Evolutionary conservation across 2,113 vertebrate genomes (phyloP), one percentile per base, ranked within the genome.

Genomic region (Phalacrocorax brasilianus): DNA sequence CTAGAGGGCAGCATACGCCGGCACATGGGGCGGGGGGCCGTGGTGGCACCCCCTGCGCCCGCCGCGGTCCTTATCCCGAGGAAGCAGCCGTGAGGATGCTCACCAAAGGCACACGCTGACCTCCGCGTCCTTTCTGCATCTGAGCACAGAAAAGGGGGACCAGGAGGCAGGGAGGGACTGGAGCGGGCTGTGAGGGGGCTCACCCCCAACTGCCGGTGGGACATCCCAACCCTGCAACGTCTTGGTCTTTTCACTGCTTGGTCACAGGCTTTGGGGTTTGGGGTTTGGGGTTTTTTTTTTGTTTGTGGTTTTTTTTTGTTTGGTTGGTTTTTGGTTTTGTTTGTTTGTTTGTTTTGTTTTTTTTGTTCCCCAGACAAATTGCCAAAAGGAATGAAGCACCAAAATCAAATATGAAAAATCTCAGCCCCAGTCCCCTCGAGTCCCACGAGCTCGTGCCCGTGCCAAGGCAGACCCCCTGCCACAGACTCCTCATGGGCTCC

Each of bases 1-100:
- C 93, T 92, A 97, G 98, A 96, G 98, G 97, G 97, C 96, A 92
- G 96, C 96, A 97, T 45, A 95, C 94, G 74, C 90, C 94, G 79
- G 50, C 95, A 73, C 88, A 94, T 89, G 84, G 91, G 95, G 76
- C 42, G 62, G 87, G 73, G 89, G 52, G 38, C 23, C 5, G 26
- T 8, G n/a, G 52, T 20, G 66, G 27, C 44, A 27, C n/a, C 84
- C 88, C 28, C 47, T 3, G 15, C 6, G 1, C 59, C 44, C 8
- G 1, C 17, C 1, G 2, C 23, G 1, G 9, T 1, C 44, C 3
- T 10, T 7, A 44, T 55, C 53, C 77, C 27, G 12, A 28, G 35
- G 47, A 11, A 49, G 28, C 56, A 35, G 67, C 70, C 2, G 4
- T 6, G 20, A 66, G 73, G 83, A 67, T 88, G 89, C 45, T 66